phyloP scores from a whole-genome alignment of 2,888 invertebrate species.

The Allygus modestus region DNA sequence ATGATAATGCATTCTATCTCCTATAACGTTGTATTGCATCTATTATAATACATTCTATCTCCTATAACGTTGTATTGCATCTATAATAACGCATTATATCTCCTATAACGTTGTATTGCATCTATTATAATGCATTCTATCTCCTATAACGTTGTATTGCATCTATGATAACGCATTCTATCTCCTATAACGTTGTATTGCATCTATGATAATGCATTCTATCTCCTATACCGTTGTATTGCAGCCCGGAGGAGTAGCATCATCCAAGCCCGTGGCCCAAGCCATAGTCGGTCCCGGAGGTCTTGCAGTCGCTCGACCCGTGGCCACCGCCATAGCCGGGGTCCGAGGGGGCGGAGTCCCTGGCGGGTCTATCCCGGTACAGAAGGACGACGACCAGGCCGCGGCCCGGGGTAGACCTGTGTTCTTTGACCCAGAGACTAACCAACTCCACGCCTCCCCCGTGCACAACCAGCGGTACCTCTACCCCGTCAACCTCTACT shows the following conservation, averaged over 20 bases:
- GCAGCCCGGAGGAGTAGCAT: slow-evolving; percentile 81
- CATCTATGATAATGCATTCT: no score
- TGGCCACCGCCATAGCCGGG: slow-evolving; percentile 87
- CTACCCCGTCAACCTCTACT: slow-evolving; percentile 57
- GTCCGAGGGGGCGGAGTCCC: slow-evolving; percentile 73
- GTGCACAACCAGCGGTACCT: slow-evolving; percentile 45
- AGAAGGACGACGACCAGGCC: slow-evolving; percentile 30
- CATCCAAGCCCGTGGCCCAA: slow-evolving; percentile 84
- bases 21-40: no score
- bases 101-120: no score
- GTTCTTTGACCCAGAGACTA: slow-evolving; percentile 36
- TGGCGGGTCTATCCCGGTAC: not conserved
- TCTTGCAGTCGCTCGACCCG: slow-evolving; percentile 83
- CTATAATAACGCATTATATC: no score
- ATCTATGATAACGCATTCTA: no score
- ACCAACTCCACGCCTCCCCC: slow-evolving; percentile 28
- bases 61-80: no score
- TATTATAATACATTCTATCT: no score
- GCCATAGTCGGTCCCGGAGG: slow-evolving; percentile 85
- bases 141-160: no score
- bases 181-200: no score
- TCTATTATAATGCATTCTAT: no score
- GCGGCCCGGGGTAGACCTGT: not conserved
- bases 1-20: no score
- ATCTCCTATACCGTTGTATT: no score